phyloP scores from a whole-genome alignment of 2,113 vertebrate genomes.

The Cyanistes caeruleus region DNA sequence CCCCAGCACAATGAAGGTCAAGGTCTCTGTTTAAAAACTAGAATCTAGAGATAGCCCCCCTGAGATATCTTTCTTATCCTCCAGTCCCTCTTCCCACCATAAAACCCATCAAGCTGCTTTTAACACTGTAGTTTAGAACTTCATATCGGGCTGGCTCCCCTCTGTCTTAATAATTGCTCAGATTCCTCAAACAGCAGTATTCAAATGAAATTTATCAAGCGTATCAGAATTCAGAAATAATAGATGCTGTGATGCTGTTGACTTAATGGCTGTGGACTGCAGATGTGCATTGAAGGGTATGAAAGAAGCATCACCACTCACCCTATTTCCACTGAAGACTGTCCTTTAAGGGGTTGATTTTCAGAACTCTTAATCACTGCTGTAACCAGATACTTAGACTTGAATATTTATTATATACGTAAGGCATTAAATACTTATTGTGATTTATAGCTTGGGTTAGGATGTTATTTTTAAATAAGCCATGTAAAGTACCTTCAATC shows the following conservation, averaged over 20 bases:
- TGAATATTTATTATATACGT: slow-evolving; percentile 63
- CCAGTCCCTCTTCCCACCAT: neutral
- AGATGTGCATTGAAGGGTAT: neutral
- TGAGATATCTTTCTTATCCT: neutral
- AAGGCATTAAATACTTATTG: slow-evolving; percentile 58
- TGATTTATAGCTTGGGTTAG: slow-evolving; percentile 63
- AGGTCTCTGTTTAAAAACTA: neutral
- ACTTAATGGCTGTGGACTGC: neutral
- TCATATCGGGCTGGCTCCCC: neutral
- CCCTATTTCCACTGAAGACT: neutral
- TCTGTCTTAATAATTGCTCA: neutral
- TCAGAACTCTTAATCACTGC: slow-evolving; percentile 32
- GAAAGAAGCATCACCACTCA: neutral
- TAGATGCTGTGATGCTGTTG: neutral
- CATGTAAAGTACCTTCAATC: slow-evolving; percentile 58
- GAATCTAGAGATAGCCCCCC: neutral
- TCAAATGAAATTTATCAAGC: neutral
- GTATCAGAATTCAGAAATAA: neutral
- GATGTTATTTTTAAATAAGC: slow-evolving; percentile 66
- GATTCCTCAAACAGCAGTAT: neutral
- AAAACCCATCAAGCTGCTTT: neutral
- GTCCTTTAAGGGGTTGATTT: slow-evolving; percentile 25
- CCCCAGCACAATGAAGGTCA: neutral
- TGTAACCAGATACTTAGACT: slow-evolving; percentile 57
- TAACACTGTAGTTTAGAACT: neutral